These are phyloP conservation scores for Dryococelus australis DNA, from an alignment of 2,888 invertebrate species.

Conservation along the genomic window DNA sequence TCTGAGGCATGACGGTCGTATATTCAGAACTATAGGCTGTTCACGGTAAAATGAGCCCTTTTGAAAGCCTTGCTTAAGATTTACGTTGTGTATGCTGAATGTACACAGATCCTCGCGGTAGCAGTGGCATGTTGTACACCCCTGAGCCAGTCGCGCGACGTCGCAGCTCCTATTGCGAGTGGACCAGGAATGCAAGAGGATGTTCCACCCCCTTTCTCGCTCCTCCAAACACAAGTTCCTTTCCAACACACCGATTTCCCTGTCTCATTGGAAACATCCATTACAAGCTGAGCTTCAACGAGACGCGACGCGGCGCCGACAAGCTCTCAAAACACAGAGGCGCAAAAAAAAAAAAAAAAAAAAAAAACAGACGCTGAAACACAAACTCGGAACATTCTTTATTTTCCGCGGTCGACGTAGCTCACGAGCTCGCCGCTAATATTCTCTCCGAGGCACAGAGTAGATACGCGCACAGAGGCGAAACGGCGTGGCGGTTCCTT, in stretches of 20 bases:
- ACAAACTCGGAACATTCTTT: background rate
- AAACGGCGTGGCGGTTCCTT: too few species aligned
- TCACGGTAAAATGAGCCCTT: too few species aligned
- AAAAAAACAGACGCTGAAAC: too few species aligned
- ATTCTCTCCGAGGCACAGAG: background rate
- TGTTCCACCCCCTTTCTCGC: background rate
- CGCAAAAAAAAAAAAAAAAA: background rate
- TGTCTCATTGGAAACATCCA: background rate
- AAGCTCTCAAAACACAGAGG: background rate
- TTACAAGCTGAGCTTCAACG: conserved; percentile 7
- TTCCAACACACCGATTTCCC: background rate
- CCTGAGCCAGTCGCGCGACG: background rate
- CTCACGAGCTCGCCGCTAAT: background rate
- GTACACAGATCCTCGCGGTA: too few species aligned
- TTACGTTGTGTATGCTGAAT: too few species aligned
- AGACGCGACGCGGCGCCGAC: background rate
- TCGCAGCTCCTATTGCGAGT: background rate
- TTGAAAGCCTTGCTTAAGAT: too few species aligned
- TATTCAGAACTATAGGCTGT: too few species aligned
- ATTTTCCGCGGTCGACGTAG: background rate
- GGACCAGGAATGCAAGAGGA: background rate
- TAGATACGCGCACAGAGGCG: too few species aligned
- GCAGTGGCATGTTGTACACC: background rate
- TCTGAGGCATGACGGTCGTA: too few species aligned
- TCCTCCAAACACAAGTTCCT: background rate